Base-by-base conservation (phyloP, 2,797 vertebrate genomes). In the Intellagama lesueurii region DNA sequence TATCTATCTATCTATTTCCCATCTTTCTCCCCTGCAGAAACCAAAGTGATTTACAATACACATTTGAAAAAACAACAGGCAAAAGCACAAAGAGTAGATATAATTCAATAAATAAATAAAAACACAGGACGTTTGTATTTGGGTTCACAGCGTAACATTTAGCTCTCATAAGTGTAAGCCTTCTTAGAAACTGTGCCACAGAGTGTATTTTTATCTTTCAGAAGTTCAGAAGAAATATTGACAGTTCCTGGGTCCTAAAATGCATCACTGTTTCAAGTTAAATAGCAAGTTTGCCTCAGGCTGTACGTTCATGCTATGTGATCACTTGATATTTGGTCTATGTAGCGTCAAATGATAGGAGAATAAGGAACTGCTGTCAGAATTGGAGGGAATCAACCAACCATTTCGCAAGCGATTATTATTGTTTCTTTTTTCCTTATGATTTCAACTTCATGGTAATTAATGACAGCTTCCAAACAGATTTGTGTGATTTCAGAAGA, bases 281-380 rank as follows among this genome's bases (percentile, higher is more conserved):
- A 96, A 95, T 95, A 95, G 93, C 92, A 95, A 95, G 89, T 93
- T 90, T 90, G 90, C 91, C 92, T 94, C n/a, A 1, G 96, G 89
- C 93, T 94, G 86, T n/a, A 94, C 44, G 92, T 94, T 95, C 94
- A 96, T 95, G 94, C 94, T 95, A 93, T 92, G 90, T 93, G 87
- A 93, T 93, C 91, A 92, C 87, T 96, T 95, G 91, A 95, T 92
- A 94, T 88, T 95, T 79, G 90, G 81, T 91, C 76, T 91, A 26
- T 90, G 88, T 92, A 93, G 89, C 90, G 94, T 94, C 87, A 85
- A 52, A 89, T 90, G 88, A 77, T 64, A 87, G 69, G 88, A 70
- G 66, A 87, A 84, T 92, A 47, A 87, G 89, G 81, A 95, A 92
- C 89, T 89, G 92, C 68, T 7, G 1, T 28, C 0, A 12, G 76